Base-by-base conservation (phyloP, 1,140 invertebrate species). In the Caenorhabditis latens region DNA sequence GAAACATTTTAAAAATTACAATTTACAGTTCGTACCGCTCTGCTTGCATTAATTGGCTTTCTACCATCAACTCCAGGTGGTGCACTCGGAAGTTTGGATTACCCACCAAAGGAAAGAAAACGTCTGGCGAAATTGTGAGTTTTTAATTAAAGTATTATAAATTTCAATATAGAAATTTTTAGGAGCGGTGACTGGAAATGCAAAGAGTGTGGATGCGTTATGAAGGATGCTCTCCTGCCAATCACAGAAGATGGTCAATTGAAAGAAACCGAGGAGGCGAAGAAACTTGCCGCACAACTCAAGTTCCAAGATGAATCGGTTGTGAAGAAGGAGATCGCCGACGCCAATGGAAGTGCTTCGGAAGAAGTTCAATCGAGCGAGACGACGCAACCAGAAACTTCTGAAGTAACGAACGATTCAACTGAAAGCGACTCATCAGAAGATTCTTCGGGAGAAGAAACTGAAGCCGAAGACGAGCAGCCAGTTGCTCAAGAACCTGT, bases 11-110 rank as follows among this genome's bases (percentile, higher is more conserved):
- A 2, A 32, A 86, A 50, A 24, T 42, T 5, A 4, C 11, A 19
- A 7, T 24, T 91, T 94, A 90, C 65, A 97, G 94, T 98, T 88
- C 94, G 97, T 86, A 99, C 97, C 71, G 97, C 97, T 50, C 93
- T 98, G 50, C 93, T 98, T 71, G 97, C 97, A 32, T 94, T 99
- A 32, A 97, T 98, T 89, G 94, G 96, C 13, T 98, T 98, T 92
- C 97, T 99, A 96, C 96, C 96, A 9, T 96, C 96, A 43, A 92
- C 93, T 90, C 95, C 96, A 63, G 95, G 95, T 90, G 96, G 96
- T 16, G 97, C 96, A 5, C 96, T 98, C 86, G 97, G 96, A 4
- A 96, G 96, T 16, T 93, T 98, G 19, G 96, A 98, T 92, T 98
- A 97, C 91, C 95, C 95, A 13, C 93, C 95, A 57, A 95, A 96